Evolutionary conservation across 2,888 invertebrate species (phyloP).

Genomic region (Stictocephala bisonia): DNA sequence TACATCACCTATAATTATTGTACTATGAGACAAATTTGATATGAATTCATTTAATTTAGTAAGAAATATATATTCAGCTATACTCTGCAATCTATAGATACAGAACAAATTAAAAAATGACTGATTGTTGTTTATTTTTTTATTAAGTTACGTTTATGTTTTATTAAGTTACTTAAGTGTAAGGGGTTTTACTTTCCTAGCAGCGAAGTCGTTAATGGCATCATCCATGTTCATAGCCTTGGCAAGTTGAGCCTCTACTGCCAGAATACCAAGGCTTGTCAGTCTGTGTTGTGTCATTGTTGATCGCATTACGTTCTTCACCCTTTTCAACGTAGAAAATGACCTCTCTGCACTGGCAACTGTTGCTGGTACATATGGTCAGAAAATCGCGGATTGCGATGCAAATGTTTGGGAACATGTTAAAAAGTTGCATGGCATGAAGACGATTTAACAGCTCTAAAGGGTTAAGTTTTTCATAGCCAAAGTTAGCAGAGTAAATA

Average conservation of each 20-base stretch:
- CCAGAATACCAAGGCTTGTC: conserved; percentile 6
- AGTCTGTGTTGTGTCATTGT: conserved; percentile 8
- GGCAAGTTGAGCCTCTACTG: conserved; percentile 16
- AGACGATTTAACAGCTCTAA: not conserved
- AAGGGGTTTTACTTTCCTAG: conserved; percentile 9
- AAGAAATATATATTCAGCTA: too few species aligned
- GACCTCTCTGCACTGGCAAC: conserved; percentile 6
- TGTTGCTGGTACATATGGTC: conserved; percentile 5
- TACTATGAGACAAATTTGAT: too few species aligned
- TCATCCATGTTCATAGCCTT: conserved; percentile 5
- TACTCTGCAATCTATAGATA: too few species aligned
- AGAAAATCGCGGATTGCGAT: not conserved
- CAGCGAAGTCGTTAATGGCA: conserved; percentile 13
- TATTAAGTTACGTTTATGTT: too few species aligned
- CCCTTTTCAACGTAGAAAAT: not conserved
- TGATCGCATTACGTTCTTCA: conserved; percentile 26
- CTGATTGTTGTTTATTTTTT: too few species aligned
- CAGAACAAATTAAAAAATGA: too few species aligned
- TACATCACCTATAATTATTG: too few species aligned
- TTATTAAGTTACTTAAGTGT: too few species aligned
- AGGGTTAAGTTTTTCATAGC: not conserved
- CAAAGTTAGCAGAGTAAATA: conserved; percentile 18
- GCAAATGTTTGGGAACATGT: conserved; percentile 4
- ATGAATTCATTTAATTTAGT: too few species aligned
- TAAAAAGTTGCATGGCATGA: not conserved